These are phyloP conservation scores for Monodelphis domestica DNA, from an alignment of 2,797 vertebrate genomes.

Conservation along the genomic window DNA sequence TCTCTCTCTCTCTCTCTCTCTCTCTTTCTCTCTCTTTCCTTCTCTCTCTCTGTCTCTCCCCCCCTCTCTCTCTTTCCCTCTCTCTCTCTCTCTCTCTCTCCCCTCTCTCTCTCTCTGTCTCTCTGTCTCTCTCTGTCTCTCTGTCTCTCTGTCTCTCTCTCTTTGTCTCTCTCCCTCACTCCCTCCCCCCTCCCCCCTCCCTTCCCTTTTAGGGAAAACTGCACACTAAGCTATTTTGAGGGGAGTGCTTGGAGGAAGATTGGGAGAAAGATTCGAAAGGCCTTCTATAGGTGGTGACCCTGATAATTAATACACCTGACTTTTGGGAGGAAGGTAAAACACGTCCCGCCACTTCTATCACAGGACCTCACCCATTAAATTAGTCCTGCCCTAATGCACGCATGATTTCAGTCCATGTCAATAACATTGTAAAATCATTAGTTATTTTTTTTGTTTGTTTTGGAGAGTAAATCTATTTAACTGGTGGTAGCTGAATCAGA, in stretches of 20 bases:
- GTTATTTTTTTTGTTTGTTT: not conserved
- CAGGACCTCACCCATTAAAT: not conserved
- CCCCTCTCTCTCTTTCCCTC: too few species aligned
- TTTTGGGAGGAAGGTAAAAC: not conserved
- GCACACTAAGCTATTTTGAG: not conserved
- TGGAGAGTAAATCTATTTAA: not conserved
- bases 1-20: too few species aligned
- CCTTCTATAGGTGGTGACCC: not conserved
- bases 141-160: too few species aligned
- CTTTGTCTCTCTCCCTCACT: too few species aligned
- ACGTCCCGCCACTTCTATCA: not conserved
- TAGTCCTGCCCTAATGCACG: not conserved
- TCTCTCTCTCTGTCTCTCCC: too few species aligned
- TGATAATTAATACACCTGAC: not conserved
- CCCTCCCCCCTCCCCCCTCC: too few species aligned
- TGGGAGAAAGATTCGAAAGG: too few species aligned
- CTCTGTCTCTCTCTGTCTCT: not conserved
- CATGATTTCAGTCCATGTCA: not conserved
- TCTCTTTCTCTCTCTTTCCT: too few species aligned
- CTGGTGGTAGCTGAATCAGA: not conserved
- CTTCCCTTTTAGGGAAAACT: not conserved
- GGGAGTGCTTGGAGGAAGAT: not conserved
- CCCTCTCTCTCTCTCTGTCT: not conserved
- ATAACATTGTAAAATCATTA: not conserved
- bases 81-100: not conserved